Base-by-base conservation (phyloP, 2,888 invertebrate genomes). In the Shargacucullia verbasci region DNA sequence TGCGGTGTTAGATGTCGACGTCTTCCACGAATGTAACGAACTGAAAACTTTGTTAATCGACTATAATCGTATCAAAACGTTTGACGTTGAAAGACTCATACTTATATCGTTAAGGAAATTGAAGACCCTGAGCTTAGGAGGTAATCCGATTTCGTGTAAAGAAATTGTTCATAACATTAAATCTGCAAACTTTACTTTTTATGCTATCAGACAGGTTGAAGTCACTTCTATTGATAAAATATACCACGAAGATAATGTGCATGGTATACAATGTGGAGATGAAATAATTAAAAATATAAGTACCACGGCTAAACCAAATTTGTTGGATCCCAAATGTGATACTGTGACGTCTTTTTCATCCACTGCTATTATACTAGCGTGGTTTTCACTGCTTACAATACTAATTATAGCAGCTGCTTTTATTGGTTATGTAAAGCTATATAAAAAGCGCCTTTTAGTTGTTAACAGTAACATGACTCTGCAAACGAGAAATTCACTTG, bases 201-300 rank as follows among this genome's bases (percentile, higher is more conserved):
- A 77, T 33, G 64, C 75, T 27, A 66, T 67, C 31, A 80, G 73
- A 43, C 76, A 81, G 13, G 76, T 91, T 2, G 84, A 87, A 61
- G 84, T 93, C 0, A 92, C 92, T 13, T 88, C 92, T 7, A 79
- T 91, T 11, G 80, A 93, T 57, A 90, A 91, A 75, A 78, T 92
- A 46, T 92, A 83, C 66, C 89, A 92, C 31, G 92, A 92, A 58
- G 93, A 93, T 47, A 93, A 93, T 67, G 93, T 92, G 0, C 83
- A 91, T 62, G 92, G 92, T 8, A 92, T 93, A 15, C 82, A 81
- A 72, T 93, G 92, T 79, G 92, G 93, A 1, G 83, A 86, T 43
- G 63, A 61, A 11, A 64, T 59, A 20, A 37, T 50, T 37, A 5
- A 29, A 33, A 61, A 40, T 60, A 52, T 11, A 65, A 70, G 64